phyloP scores from a whole-genome alignment of 2,113 vertebrate species.

The Xiphias gladius region DNA sequence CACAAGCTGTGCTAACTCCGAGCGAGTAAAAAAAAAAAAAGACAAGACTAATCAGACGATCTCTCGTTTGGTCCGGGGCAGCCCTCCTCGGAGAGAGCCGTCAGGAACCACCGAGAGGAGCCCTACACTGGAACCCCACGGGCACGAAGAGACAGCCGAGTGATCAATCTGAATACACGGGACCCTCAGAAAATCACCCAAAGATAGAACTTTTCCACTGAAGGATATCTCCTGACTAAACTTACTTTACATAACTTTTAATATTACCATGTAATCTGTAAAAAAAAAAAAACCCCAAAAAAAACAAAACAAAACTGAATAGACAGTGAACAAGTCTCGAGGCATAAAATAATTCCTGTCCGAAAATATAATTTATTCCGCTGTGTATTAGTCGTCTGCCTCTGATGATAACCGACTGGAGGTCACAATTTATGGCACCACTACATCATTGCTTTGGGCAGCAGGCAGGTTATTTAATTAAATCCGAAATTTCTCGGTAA shows the following conservation, averaged over 20 bases:
- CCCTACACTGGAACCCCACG: not conserved
- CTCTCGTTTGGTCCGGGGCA: slow-evolving; percentile 6
- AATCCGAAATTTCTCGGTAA: not conserved
- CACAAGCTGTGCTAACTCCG: slow-evolving; percentile 49
- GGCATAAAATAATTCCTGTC: slow-evolving; percentile 27
- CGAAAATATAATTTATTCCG: slow-evolving; percentile 16
- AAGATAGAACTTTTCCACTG: not conserved
- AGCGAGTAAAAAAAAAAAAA: not conserved
- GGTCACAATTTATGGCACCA: slow-evolving; percentile 41
- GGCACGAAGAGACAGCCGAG: not conserved
- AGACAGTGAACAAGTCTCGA: slow-evolving; percentile 20
- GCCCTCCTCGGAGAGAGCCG: not conserved
- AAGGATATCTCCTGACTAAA: not conserved
- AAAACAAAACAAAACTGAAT: too few species aligned
- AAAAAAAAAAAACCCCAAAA: too few species aligned
- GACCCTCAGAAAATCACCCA: not conserved
- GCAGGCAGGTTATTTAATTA: slow-evolving; percentile 54
- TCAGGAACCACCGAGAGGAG: not conserved
- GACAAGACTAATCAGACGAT: not conserved
- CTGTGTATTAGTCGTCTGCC: slow-evolving; percentile 25
- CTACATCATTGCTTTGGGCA: slow-evolving; percentile 37
- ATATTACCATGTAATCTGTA: slow-evolving; percentile 6
- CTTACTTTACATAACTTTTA: slow-evolving; percentile 19
- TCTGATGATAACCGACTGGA: slow-evolving; percentile 52
- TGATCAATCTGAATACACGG: slow-evolving; percentile 3